Evolutionary conservation across 2,888 invertebrate genomes (phyloP).

Genomic region (Thymelicus lineola): DNA sequence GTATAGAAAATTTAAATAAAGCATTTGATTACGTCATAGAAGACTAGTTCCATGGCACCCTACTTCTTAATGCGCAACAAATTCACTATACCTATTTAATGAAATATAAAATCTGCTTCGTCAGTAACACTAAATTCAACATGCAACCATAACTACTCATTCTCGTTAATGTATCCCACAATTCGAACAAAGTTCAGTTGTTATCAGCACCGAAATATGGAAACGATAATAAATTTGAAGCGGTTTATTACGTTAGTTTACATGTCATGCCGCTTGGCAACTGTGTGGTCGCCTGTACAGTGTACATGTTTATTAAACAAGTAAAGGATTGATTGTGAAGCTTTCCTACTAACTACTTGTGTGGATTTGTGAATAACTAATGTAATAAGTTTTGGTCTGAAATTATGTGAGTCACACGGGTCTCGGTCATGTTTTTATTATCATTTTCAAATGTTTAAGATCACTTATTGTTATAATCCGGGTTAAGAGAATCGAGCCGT

Average conservation of each 20-base stretch:
- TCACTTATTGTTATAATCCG: too few relatives aligned
- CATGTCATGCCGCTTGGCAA: conserved; percentile 15
- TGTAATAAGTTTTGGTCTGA: too few relatives aligned
- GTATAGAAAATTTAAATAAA: too few relatives aligned
- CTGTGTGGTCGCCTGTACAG: background rate
- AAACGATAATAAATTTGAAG: conserved; percentile 33
- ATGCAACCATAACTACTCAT: background rate
- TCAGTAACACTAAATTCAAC: background rate
- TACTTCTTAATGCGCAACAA: too few relatives aligned
- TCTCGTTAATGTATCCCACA: conserved; percentile 14
- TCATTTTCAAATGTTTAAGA: too few relatives aligned
- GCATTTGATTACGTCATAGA: too few relatives aligned
- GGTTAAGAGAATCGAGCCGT: too few relatives aligned
- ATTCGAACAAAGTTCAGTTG: conserved; percentile 21
- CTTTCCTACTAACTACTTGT: background rate
- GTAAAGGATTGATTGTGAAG: background rate
- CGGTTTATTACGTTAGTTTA: conserved; percentile 34
- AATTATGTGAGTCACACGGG: too few relatives aligned
- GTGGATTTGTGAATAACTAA: background rate
- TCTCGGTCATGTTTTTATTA: too few relatives aligned
- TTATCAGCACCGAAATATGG: conserved; percentile 29
- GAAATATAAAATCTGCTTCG: background rate
- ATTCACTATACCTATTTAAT: background rate
- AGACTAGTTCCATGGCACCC: too few relatives aligned
- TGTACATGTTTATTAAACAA: background rate